Conservation (phyloP, 2,797 vertebrate genomes). For the Hybognathus amarus region DNA sequence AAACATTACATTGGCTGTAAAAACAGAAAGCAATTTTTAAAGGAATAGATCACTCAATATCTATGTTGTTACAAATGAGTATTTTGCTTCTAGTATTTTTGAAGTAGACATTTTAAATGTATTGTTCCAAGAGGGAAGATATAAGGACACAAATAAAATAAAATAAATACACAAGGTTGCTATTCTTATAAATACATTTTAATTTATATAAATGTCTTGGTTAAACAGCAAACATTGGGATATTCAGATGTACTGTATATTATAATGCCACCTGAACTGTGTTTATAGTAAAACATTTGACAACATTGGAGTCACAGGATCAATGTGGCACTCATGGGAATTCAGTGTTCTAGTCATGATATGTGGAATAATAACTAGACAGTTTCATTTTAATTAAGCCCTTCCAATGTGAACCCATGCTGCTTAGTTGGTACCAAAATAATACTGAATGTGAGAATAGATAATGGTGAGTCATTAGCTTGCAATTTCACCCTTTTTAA, state of each 20-base stretch:
- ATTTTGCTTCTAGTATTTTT: neutral
- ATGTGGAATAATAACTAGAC: neutral
- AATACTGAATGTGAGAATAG: slow-evolving; percentile 4
- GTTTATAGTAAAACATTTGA: neutral
- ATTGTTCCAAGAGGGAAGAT: neutral
- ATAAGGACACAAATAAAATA: too few relatives aligned
- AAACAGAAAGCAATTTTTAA: neutral
- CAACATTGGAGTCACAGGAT: neutral
- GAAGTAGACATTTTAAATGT: neutral
- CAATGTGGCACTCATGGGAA: neutral
- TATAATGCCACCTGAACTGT: slow-evolving; percentile 24
- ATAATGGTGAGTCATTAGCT: slow-evolving; percentile 19
- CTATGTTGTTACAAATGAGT: neutral
- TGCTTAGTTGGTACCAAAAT: neutral
- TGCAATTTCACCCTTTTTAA: slow-evolving; percentile 9
- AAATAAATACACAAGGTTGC: neutral
- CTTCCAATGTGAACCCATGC: neutral
- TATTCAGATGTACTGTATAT: neutral
- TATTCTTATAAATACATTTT: neutral
- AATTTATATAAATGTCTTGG: neutral
- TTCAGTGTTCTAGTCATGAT: slow-evolving; percentile 11
- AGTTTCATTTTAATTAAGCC: neutral
- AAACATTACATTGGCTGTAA: neutral
- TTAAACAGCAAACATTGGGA: neutral
- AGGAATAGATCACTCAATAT: neutral